Evolutionary conservation across 2,888 invertebrate genomes (phyloP).

Genomic region (Pollenia amentaria): DNA sequence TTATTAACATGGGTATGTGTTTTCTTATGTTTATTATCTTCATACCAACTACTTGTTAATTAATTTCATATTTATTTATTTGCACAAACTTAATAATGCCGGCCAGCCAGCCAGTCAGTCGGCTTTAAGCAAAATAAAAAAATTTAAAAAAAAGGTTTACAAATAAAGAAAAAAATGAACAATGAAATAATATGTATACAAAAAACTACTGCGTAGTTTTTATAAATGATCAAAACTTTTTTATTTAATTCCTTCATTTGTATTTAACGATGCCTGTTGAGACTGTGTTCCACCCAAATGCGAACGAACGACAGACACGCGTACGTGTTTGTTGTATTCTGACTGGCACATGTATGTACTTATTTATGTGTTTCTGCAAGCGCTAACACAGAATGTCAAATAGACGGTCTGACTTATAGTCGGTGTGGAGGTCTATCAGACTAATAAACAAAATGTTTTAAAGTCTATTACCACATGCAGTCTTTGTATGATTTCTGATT

Average conservation of each 20-base stretch:
- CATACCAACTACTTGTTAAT: too few relatives aligned
- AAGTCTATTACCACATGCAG: not conserved
- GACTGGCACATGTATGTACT: slow-evolving; percentile 1
- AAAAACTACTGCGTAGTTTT: slow-evolving; percentile 70
- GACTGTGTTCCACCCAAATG: slow-evolving; percentile 48
- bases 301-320: slow-evolving; percentile 38
- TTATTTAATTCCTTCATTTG: slow-evolving; percentile 10
- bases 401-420: not conserved
- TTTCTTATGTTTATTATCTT: too few relatives aligned
- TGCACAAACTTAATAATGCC: slow-evolving; percentile 56
- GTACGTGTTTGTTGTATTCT: slow-evolving; percentile 9
- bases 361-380: not conserved
- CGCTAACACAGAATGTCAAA: too few relatives aligned
- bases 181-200: slow-evolving; percentile 24
- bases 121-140: slow-evolving; percentile 49
- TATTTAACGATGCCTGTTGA: not conserved
- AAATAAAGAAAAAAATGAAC: slow-evolving; percentile 5
- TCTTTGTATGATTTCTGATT: not conserved
- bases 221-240: not conserved
- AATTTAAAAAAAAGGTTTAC: slow-evolving; percentile 59
- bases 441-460: not conserved
- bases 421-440: not conserved
- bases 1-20: too few relatives aligned
- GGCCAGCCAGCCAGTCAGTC: not conserved
- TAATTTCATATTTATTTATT: slow-evolving; percentile 14